Percentiles rank a stretch among this genome's conserved stretches.
phyloP scores from a whole-genome alignment of 1,140 invertebrate genomes.

The Dinoponera quadriceps region DNA sequence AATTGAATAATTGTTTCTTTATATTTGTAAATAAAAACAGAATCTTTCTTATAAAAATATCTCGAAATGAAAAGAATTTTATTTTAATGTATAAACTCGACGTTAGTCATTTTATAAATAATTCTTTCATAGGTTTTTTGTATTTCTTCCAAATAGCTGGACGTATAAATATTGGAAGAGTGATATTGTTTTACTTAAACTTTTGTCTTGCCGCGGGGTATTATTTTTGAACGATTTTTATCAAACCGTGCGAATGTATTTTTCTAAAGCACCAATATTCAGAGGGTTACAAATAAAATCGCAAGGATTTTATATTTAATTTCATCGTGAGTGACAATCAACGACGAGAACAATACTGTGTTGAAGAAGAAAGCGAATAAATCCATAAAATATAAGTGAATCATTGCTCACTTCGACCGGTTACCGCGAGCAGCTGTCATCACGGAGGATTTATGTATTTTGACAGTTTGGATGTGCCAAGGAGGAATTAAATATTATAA shows the following conservation, averaged over 20 bases:
- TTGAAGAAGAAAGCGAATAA: not conserved
- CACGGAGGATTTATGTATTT: too few species aligned
- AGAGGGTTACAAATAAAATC: not conserved
- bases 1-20: not conserved
- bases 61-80: not conserved
- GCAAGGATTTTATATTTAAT: not conserved
- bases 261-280: slow-evolving; percentile 5
- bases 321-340: not conserved
- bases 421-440: too few species aligned
- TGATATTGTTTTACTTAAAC: slow-evolving; percentile 49
- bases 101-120: not conserved
- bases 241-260: slow-evolving; percentile 25
- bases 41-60: not conserved
- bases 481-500: too few species aligned
- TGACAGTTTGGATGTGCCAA: too few species aligned
- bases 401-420: too few species aligned
- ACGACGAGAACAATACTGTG: not conserved
- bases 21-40: not conserved
- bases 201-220: slow-evolving; percentile 10
- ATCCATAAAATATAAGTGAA: not conserved
- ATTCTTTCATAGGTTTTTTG: not conserved
- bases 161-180: slow-evolving; percentile 21
- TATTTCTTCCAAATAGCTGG: slow-evolving; percentile 25
- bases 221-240: slow-evolving; percentile 33
- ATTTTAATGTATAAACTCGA: not conserved